These are phyloP conservation scores for Phalloptychus januarius DNA, from an alignment of 2,797 vertebrate species.

Conservation along the genomic window DNA sequence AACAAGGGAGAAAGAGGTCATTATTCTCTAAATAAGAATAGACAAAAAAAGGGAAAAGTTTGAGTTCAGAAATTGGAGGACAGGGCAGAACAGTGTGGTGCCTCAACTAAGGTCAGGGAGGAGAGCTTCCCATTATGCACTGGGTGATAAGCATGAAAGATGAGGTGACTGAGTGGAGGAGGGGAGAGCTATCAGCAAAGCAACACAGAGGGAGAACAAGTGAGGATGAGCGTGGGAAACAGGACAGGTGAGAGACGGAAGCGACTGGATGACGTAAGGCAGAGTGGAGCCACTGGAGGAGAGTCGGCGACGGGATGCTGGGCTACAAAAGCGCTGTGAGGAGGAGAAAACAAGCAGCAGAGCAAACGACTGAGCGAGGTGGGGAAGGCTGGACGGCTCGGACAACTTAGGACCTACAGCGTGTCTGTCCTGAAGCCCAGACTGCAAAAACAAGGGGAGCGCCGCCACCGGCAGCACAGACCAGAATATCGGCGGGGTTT, in stretches of 20 bases:
- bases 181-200: conserved; percentile 24
- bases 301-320: conserved; percentile 11
- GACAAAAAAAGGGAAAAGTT: not conserved
- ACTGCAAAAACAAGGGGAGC: conserved; percentile 62
- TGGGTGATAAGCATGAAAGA: conserved; percentile 55
- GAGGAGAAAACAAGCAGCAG: conserved; percentile 10
- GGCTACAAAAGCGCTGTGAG: conserved; percentile 13
- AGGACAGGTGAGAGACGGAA: conserved; percentile 59
- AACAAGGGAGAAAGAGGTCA: not conserved
- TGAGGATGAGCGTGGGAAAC: conserved; percentile 57
- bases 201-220: conserved; percentile 32
- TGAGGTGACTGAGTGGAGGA: conserved; percentile 28
- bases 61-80: not conserved
- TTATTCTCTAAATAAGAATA: not conserved
- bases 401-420: conserved; percentile 16
- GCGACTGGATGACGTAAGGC: conserved; percentile 66
- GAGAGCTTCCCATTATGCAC: conserved; percentile 41
- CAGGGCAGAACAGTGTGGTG: conserved; percentile 6
- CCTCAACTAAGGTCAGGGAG: conserved; percentile 62
- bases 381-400: not conserved
- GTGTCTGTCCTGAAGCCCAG: conserved; percentile 40
- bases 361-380: not conserved
- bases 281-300: conserved; percentile 25
- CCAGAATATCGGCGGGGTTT: conserved; percentile 68
- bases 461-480: conserved; percentile 51